Conservation (phyloP, 2,888 invertebrate genomes). For the Synergus itoensis region DNA sequence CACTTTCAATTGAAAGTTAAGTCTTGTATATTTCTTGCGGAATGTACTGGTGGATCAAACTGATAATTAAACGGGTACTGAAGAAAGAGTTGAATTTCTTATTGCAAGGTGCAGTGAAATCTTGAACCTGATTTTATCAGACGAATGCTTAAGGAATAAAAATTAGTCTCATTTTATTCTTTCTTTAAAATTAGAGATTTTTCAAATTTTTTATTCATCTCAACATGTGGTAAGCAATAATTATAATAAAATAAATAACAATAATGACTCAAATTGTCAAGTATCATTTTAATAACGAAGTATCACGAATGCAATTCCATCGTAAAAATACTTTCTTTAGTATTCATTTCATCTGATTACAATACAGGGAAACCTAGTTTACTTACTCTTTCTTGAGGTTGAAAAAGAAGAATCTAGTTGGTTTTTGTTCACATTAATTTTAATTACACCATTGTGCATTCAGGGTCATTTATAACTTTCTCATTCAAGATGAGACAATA, state of each 20-base stretch:
- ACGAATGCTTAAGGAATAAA: neutral
- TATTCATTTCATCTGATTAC: slow-evolving; percentile 10
- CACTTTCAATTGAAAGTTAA: slow-evolving; percentile 35
- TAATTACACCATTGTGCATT: slow-evolving; percentile 33
- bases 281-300: neutral
- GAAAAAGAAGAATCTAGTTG: slow-evolving; percentile 14
- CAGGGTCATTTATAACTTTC: slow-evolving; percentile 32
- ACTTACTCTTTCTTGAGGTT: slow-evolving; percentile 23
- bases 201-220: neutral
- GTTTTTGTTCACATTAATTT: slow-evolving; percentile 27
- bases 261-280: too few relatives aligned
- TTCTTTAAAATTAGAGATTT: neutral
- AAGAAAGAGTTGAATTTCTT: slow-evolving; percentile 32
- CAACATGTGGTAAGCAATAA: too few relatives aligned
- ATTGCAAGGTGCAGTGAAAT: slow-evolving; percentile 20
- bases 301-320: neutral
- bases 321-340: slow-evolving; percentile 29
- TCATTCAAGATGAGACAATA: slow-evolving; percentile 13
- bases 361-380: slow-evolving; percentile 16
- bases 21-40: neutral
- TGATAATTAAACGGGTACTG: slow-evolving; percentile 36
- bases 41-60: slow-evolving; percentile 15
- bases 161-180: neutral
- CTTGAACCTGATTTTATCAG: slow-evolving; percentile 10
- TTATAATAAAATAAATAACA: too few relatives aligned